These are phyloP conservation scores for Anniella stebbinsi DNA, from an alignment of 2,797 vertebrate species.

Conservation along the genomic window DNA sequence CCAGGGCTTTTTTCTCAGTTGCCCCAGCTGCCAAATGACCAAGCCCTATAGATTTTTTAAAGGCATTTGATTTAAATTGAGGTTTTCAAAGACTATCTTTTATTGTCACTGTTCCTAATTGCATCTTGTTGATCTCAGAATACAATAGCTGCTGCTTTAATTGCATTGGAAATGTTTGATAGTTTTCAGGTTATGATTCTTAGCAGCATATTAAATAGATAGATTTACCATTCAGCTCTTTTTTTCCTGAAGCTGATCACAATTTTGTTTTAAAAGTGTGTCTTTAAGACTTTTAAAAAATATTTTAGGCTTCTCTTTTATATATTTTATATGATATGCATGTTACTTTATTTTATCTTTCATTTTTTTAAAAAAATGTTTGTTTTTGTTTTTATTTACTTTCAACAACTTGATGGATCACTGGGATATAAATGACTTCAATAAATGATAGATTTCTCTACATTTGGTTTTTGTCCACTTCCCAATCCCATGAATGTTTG, in stretches of 20 bases:
- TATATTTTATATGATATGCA: not conserved
- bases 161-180: not conserved
- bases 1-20: not conserved
- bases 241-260: not conserved
- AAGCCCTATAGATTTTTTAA: constrained; percentile 9
- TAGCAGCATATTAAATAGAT: not conserved
- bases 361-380: no score
- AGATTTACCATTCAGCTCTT: not conserved
- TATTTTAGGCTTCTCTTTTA: not conserved
- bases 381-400: not conserved
- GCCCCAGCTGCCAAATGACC: not conserved
- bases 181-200: not conserved
- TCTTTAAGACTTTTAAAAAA: not conserved
- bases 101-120: not conserved
- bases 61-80: not conserved
- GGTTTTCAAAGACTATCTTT: not conserved
- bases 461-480: not conserved
- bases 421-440: not conserved
- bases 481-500: not conserved
- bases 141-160: not conserved
- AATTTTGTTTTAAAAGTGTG: not conserved
- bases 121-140: not conserved
- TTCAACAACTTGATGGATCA: not conserved
- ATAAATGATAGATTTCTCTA: not conserved
- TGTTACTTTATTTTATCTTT: not conserved